Evolutionary conservation across 2,888 invertebrate species (phyloP).

Genomic region (Eretmocerus hayati): DNA sequence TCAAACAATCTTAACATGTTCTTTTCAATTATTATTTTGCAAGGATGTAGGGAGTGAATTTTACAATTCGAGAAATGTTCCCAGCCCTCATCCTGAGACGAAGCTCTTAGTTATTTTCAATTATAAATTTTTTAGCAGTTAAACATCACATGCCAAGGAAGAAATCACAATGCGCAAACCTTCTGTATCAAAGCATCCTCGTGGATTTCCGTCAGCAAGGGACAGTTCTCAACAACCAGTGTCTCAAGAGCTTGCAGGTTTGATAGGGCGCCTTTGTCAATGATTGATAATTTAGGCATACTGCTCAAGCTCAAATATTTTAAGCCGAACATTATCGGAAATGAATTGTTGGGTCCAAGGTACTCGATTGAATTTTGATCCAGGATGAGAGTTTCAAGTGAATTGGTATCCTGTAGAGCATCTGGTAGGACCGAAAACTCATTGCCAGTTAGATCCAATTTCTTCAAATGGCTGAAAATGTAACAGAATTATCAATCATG

Average conservation of each 20-base stretch:
- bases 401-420: constrained; percentile 55
- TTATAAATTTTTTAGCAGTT: too few relatives aligned
- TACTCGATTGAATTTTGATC: constrained; percentile 64
- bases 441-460: constrained; percentile 64
- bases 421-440: constrained; percentile 54
- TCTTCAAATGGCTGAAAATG: constrained; percentile 51
- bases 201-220: constrained; percentile 54
- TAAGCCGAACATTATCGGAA: constrained; percentile 58
- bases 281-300: constrained; percentile 55
- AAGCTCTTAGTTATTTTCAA: too few relatives aligned
- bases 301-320: constrained; percentile 62
- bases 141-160: too few relatives aligned
- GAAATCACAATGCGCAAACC: too few relatives aligned
- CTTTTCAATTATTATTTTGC: too few relatives aligned
- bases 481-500: too few relatives aligned
- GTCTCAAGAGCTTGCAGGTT: constrained; percentile 52
- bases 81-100: too few relatives aligned
- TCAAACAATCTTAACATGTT: too few relatives aligned
- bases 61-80: too few relatives aligned
- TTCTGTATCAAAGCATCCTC: too few relatives aligned
- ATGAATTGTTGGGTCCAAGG: constrained; percentile 51
- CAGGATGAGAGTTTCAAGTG: constrained; percentile 57
- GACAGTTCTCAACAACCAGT: constrained; percentile 60
- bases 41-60: too few relatives aligned
- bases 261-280: constrained; percentile 55